These are phyloP conservation scores for Haemorhous mexicanus DNA, from an alignment of 2,113 vertebrate species.

Conservation along the genomic window DNA sequence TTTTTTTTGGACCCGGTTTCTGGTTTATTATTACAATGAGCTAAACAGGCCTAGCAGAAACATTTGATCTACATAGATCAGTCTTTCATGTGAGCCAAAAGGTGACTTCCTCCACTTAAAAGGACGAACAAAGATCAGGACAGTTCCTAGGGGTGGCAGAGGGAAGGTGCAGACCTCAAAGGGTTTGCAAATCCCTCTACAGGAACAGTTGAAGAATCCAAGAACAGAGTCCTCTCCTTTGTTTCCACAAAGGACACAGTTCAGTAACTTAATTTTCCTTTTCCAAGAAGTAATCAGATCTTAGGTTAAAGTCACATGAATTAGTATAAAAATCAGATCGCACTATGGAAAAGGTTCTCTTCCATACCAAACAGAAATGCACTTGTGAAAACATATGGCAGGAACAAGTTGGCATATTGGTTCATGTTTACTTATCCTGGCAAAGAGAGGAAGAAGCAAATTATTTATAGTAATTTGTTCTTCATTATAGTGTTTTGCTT, in stretches of 20 bases:
- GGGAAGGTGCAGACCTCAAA: neutral
- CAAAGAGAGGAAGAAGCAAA: neutral
- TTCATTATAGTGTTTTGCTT: neutral
- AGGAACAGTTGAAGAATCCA: neutral
- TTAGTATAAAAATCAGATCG: neutral
- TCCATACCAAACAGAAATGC: neutral
- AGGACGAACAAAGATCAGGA: neutral
- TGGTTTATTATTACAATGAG: slow-evolving; percentile 8
- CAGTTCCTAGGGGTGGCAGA: neutral
- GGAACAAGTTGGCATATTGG: neutral
- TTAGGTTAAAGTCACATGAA: neutral
- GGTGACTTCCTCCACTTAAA: neutral
- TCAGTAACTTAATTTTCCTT: neutral
- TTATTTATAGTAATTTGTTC: neutral
- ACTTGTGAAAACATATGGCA: slow-evolving; percentile 1
- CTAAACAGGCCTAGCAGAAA: slow-evolving; percentile 24
- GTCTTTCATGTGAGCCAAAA: neutral
- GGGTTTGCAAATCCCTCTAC: neutral
- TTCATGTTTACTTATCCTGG: neutral
- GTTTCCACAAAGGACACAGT: neutral
- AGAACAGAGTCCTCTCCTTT: neutral
- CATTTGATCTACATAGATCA: slow-evolving; percentile 11
- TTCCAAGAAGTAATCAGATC: neutral
- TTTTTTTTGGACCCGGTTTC: neutral
- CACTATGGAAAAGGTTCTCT: neutral